phyloP scores from a whole-genome alignment of 2,888 invertebrate species.

The Drosophila parthenogenetica region DNA sequence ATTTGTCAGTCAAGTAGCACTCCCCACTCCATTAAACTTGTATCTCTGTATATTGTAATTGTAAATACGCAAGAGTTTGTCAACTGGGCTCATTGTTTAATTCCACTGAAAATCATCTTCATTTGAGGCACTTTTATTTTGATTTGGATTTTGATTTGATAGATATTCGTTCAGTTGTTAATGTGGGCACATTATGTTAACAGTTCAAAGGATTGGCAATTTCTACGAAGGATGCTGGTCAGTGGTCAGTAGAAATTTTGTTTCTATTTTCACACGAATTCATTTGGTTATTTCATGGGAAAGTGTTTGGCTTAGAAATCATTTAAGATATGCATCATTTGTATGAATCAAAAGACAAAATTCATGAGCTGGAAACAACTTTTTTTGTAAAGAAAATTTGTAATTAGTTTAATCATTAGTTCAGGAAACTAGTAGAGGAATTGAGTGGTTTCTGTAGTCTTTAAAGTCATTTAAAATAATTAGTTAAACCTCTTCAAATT shows the following conservation, averaged over 20 bases:
- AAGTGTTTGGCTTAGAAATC: constrained; percentile 7
- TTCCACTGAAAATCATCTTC: constrained; percentile 52
- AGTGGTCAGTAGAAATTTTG: constrained; percentile 1
- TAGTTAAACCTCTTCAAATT: no score
- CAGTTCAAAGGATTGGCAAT: constrained; percentile 66
- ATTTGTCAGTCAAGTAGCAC: constrained; percentile 58
- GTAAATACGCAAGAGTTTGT: constrained; percentile 61
- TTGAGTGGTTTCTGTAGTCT: no score
- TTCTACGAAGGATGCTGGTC: constrained; percentile 59
- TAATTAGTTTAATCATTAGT: no score
- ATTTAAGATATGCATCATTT: neutral
- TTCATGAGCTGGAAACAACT: neutral
- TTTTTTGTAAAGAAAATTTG: no score
- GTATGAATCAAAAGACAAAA: neutral
- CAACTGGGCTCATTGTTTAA: constrained; percentile 64
- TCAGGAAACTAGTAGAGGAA: no score
- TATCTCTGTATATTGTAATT: constrained; percentile 65
- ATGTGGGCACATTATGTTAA: constrained; percentile 77
- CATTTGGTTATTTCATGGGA: constrained; percentile 25
- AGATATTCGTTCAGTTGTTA: constrained; percentile 43
- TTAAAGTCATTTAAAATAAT: no score
- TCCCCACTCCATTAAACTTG: constrained; percentile 31
- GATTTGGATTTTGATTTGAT: constrained; percentile 2
- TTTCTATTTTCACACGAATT: constrained; percentile 56
- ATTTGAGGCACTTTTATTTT: constrained; percentile 16